Percentiles rank a stretch among this genome's conserved stretches.
These are phyloP conservation scores for Callionymus lyra DNA, from an alignment of 2,113 vertebrate species.

Conservation along the genomic window DNA sequence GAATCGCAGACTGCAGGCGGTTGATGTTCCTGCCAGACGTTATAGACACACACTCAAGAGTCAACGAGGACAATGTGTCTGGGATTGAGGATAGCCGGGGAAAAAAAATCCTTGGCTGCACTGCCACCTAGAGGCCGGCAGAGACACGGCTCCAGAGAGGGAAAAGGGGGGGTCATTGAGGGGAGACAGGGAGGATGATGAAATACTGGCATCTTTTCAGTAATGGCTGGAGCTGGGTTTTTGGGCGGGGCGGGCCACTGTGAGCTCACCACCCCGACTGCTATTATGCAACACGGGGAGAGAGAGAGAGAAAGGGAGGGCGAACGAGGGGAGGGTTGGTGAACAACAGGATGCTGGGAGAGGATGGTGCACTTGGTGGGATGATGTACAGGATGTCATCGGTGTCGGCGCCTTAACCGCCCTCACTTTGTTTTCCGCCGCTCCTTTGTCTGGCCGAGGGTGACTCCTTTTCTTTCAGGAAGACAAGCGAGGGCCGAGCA, in stretches of 20 bases:
- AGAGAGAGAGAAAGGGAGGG: conserved; percentile 4
- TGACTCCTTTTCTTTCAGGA: conserved; percentile 1
- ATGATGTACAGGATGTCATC: conserved; percentile 43
- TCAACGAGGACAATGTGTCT: conserved; percentile 61
- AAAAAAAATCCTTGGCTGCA: conserved; percentile 28
- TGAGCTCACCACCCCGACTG: conserved; percentile 53
- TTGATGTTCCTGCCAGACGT: conserved; percentile 54
- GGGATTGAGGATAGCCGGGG: conserved; percentile 8
- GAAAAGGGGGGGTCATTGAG: conserved; percentile 30
- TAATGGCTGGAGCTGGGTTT: conserved; percentile 44
- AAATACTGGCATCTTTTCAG: conserved; percentile 65
- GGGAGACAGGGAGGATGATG: conserved; percentile 49
- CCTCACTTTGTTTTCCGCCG: conserved; percentile 13
- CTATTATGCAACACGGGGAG: conserved; percentile 60
- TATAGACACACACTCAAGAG: conserved; percentile 28
- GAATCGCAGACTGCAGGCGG: conserved; percentile 42
- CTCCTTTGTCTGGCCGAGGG: conserved; percentile 31
- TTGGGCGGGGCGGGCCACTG: conserved; percentile 44
- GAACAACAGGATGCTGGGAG: conserved; percentile 43
- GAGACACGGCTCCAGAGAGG: conserved; percentile 17
- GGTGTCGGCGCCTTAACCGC: conserved; percentile 25
- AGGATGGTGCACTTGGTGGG: conserved; percentile 29
- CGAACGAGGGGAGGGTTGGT: conserved; percentile 9
- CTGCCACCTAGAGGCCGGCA: conserved; percentile 54
- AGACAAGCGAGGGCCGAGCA: conserved; percentile 14